phyloP scores from a whole-genome alignment of 2,113 vertebrate species.

The Rynchops niger region DNA sequence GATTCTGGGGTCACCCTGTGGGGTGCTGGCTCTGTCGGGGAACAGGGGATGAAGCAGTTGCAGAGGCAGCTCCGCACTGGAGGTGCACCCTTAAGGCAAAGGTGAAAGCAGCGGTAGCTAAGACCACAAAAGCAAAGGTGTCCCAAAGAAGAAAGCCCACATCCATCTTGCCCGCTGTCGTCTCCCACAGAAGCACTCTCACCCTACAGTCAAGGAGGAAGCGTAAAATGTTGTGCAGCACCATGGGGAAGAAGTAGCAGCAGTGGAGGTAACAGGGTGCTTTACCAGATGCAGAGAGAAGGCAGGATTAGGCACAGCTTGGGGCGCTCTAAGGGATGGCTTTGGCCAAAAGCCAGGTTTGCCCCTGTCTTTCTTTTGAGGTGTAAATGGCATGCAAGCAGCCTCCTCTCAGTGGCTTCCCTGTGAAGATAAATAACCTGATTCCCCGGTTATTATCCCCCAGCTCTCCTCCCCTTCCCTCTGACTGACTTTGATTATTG shows the following conservation, averaged over 20 bases:
- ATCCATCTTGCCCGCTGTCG: background rate
- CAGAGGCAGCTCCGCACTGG: background rate
- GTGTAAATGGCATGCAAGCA: constrained; percentile 55
- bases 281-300: background rate
- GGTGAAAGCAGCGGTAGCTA: background rate
- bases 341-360: constrained; percentile 29
- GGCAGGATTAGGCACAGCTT: background rate
- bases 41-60: background rate
- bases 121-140: background rate
- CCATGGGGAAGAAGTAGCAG: background rate
- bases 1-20: background rate
- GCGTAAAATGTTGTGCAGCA: rapidly evolving
- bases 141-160: background rate
- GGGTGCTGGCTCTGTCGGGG: background rate
- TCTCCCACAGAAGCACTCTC: background rate
- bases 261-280: background rate
- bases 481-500: constrained; percentile 71
- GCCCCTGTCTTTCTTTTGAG: constrained; percentile 46
- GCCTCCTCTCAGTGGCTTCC: background rate
- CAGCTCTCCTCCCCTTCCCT: constrained; percentile 60
- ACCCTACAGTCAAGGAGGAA: background rate
- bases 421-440: constrained; percentile 65
- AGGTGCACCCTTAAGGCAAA: background rate
- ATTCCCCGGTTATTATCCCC: constrained; percentile 62
- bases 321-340: background rate